phyloP scores from a whole-genome alignment of 2,797 vertebrate species.

The Galago senegalensis region DNA sequence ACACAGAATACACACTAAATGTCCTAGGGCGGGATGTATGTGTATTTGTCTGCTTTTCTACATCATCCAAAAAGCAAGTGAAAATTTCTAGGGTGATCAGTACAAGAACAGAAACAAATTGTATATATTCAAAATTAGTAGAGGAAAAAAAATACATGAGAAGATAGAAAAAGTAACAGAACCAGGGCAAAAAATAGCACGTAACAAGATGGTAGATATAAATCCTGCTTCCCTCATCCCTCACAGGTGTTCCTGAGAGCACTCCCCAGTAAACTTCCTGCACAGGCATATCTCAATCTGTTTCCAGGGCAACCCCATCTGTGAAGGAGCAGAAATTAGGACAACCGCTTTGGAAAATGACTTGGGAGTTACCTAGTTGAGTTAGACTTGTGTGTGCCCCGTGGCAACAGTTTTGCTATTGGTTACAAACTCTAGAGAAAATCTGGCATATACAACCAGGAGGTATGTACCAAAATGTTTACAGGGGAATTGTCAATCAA shows the following conservation, averaged over 20 bases:
- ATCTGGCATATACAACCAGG: not conserved
- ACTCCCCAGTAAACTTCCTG: not conserved
- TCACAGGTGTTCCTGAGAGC: not conserved
- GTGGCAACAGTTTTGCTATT: not conserved
- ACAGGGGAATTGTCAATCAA: not conserved
- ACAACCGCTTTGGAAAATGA: slow-evolving; percentile 17
- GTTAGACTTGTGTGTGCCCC: not conserved
- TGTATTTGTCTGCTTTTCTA: not conserved
- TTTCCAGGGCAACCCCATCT: not conserved
- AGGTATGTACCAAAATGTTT: not conserved
- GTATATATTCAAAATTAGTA: slow-evolving; percentile 2
- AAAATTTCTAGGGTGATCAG: not conserved
- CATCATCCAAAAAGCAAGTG: not conserved
- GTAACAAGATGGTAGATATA: not conserved
- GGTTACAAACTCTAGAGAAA: slow-evolving; percentile 20
- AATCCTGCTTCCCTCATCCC: not conserved
- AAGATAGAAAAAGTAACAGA: slow-evolving; percentile 11
- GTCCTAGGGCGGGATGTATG: not conserved
- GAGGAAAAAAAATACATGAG: not conserved
- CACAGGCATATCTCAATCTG: not conserved
- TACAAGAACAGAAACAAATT: slow-evolving; percentile 8
- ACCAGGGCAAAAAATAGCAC: not conserved
- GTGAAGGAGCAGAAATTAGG: not conserved
- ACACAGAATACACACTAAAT: not conserved
- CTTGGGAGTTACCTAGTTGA: not conserved